Conservation (phyloP, 2,888 invertebrate genomes). For the Pseudococcus viburni region DNA sequence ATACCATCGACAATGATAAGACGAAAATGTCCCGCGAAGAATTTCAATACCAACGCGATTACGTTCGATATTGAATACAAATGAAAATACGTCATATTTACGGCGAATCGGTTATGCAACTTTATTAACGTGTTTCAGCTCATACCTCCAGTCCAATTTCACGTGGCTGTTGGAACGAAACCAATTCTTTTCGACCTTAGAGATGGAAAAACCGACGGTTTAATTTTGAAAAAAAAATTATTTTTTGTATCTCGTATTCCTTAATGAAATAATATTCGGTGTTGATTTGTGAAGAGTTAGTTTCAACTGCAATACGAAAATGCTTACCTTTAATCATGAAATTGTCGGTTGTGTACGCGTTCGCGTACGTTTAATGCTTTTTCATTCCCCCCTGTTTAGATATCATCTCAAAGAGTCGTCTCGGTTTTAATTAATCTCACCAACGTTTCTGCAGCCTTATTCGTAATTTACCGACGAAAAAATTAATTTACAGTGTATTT, state of each 20-base stretch:
- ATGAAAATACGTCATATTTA: not conserved
- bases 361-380: constrained; percentile 10
- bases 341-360: not conserved
- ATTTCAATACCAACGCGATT: not conserved
- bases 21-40: too few relatives aligned
- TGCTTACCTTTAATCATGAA: constrained; percentile 28
- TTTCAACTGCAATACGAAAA: constrained; percentile 2
- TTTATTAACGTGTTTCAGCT: constrained; percentile 1
- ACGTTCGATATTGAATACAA: too few relatives aligned
- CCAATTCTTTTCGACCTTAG: not conserved
- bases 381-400: not conserved
- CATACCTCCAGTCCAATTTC: not conserved
- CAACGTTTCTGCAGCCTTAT: not conserved
- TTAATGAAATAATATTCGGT: not conserved
- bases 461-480: constrained; percentile 32
- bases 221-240: not conserved
- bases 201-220: not conserved
- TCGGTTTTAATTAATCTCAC: constrained; percentile 33
- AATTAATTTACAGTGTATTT: constrained; percentile 36
- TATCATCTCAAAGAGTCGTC: not conserved
- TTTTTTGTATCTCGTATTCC: not conserved
- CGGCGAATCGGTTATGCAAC: constrained; percentile 39
- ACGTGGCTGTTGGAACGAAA: not conserved
- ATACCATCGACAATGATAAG: not conserved
- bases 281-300: constrained; percentile 17